These are phyloP conservation scores for Pristionchus fissidentatus DNA, from an alignment of 2,888 invertebrate genomes.

Conservation along the genomic window DNA sequence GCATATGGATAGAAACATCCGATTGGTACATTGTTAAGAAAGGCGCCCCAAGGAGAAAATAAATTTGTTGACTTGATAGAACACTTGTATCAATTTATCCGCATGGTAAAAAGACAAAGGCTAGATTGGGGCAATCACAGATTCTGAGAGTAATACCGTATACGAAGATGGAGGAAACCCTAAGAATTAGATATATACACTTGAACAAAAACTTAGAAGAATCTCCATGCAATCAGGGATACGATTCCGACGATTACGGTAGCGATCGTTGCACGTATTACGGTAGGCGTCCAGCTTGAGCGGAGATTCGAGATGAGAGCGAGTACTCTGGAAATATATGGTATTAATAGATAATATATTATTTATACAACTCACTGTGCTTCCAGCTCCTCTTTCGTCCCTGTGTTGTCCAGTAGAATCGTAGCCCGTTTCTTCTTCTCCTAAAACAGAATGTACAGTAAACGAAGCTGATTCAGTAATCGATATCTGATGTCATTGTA, in stretches of 20 bases:
- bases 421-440: conserved; percentile 57
- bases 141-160: not conserved
- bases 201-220: not conserved
- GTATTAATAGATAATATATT: not conserved
- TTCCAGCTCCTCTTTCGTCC: conserved; percentile 59
- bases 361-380: conserved; percentile 50
- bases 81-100: not conserved
- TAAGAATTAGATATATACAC: not conserved
- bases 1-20: not conserved
- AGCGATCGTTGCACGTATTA: conserved; percentile 53
- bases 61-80: not conserved
- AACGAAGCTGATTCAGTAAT: not conserved
- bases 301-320: conserved; percentile 25
- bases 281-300: conserved; percentile 57
- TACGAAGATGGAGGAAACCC: not conserved
- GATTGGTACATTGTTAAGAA: conserved; percentile 6
- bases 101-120: not conserved
- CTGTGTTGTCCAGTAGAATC: conserved; percentile 70
- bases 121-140: conserved; percentile 15
- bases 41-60: conserved; percentile 2
- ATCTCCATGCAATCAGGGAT: conserved; percentile 26
- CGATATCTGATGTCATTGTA: not conserved
- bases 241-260: conserved; percentile 51
- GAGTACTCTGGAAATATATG: not conserved
- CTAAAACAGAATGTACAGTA: not conserved